phyloP scores from a whole-genome alignment of 1,140 invertebrate species.

The Belonocnema kinseyi region DNA sequence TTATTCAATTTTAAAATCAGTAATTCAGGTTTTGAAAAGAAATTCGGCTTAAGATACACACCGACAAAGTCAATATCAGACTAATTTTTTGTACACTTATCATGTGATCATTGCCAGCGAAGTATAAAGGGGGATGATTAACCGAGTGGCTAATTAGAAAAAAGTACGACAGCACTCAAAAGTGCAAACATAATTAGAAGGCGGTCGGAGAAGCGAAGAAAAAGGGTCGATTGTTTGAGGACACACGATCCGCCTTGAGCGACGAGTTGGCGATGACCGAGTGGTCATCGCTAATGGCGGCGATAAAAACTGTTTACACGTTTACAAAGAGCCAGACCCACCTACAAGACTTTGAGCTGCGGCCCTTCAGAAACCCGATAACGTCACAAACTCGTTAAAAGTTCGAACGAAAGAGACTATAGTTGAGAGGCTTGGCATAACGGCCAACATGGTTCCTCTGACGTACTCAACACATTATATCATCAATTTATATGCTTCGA shows the following conservation, averaged over 20 bases:
- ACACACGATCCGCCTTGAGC: slow-evolving; percentile 64
- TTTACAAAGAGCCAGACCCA: slow-evolving; percentile 18
- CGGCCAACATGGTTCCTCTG: slow-evolving; percentile 21
- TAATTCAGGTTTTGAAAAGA: no score
- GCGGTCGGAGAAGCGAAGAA: slow-evolving; percentile 62
- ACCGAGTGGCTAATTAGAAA: slow-evolving; percentile 66
- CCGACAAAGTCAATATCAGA: no score
- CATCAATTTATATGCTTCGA: slow-evolving; percentile 17
- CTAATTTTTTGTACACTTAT: no score
- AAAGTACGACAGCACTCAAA: slow-evolving; percentile 61
- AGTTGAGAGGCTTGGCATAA: slow-evolving; percentile 16
- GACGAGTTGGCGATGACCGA: slow-evolving; percentile 53
- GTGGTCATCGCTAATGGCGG: slow-evolving; percentile 67
- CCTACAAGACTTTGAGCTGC: slow-evolving; percentile 29
- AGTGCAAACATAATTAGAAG: slow-evolving; percentile 70
- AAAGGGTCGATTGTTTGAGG: slow-evolving; percentile 70
- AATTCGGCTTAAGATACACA: no score
- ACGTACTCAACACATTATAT: slow-evolving; percentile 14
- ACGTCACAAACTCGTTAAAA: slow-evolving; percentile 30
- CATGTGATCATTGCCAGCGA: no score
- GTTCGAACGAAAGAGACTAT: slow-evolving; percentile 17
- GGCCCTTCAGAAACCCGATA: slow-evolving; percentile 27
- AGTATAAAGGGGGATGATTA: slow-evolving; percentile 48
- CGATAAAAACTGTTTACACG: slow-evolving; percentile 64
- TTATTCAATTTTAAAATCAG: no score